Conservation (phyloP, 2,888 invertebrate species). For the Nomada goodeniana region DNA sequence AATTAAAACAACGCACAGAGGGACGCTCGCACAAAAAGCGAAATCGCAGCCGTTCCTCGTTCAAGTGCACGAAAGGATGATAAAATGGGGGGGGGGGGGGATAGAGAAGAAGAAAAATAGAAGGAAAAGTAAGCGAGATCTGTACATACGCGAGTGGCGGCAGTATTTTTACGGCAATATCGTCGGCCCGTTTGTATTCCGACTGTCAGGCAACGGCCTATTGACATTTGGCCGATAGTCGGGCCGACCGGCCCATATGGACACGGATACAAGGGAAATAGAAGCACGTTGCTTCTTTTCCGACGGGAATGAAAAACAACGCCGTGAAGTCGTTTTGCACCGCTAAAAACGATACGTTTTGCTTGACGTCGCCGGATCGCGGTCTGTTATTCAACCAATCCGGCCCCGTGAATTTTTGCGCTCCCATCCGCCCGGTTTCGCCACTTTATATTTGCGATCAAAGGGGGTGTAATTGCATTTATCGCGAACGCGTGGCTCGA, state of each 20-base stretch:
- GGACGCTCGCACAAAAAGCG: not conserved
- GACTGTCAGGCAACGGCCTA: conserved; percentile 67
- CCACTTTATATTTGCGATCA: conserved; percentile 44
- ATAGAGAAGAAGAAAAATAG: not conserved
- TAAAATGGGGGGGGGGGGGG: no score
- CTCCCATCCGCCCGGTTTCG: not conserved
- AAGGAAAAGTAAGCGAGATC: conserved; percentile 41
- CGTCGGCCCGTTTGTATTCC: conserved; percentile 68
- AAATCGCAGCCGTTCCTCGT: not conserved
- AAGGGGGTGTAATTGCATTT: conserved; percentile 41
- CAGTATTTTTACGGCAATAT: conserved; percentile 71
- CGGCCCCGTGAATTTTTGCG: not conserved
- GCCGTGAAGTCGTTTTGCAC: conserved; percentile 56
- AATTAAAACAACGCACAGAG: not conserved
- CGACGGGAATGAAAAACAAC: conserved; percentile 69
- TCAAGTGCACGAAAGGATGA: not conserved
- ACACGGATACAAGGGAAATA: conserved; percentile 67
- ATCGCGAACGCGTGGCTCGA: not conserved
- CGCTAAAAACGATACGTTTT: conserved; percentile 59
- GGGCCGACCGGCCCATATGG: conserved; percentile 54
- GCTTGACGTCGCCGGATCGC: conserved; percentile 1
- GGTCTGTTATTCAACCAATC: conserved; percentile 17
- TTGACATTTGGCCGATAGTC: conserved; percentile 72
- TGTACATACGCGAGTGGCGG: conserved; percentile 48
- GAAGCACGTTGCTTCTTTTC: conserved; percentile 66